Conservation (phyloP, 1,140 invertebrate species). For the Heterodera carotae region DNA sequence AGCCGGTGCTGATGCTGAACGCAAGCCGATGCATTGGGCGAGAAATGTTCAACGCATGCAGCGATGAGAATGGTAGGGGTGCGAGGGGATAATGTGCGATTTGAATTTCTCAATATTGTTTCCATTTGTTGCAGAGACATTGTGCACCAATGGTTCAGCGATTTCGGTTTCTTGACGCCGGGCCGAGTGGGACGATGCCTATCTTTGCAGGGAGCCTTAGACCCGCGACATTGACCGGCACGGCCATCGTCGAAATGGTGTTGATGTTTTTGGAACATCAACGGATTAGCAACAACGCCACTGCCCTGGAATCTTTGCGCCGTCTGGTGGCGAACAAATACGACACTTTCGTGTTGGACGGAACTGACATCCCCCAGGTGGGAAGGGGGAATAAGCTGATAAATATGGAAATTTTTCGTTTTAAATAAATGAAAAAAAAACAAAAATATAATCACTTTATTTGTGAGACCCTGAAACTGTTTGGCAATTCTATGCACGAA, state of each 20-base stretch:
- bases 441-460: too few species aligned
- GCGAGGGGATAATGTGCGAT: too few species aligned
- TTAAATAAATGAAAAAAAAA: too few species aligned
- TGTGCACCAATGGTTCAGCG: slow-evolving; percentile 67
- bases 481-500: too few species aligned
- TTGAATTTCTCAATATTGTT: too few species aligned
- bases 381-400: too few species aligned
- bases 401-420: too few species aligned
- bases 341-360: slow-evolving; percentile 45
- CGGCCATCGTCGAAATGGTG: slow-evolving; percentile 54
- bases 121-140: slow-evolving; percentile 64
- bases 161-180: slow-evolving; percentile 67
- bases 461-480: too few species aligned
- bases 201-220: slow-evolving; percentile 62
- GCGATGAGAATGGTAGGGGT: too few species aligned
- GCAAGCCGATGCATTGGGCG: slow-evolving; percentile 73
- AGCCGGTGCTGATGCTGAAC: slow-evolving; percentile 73
- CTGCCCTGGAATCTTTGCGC: slow-evolving; percentile 28
- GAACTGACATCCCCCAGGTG: slow-evolving; percentile 35
- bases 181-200: slow-evolving; percentile 65
- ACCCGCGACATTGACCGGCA: slow-evolving; percentile 49
- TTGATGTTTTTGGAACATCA: slow-evolving; percentile 42
- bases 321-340: slow-evolving; percentile 43
- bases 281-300: not conserved
- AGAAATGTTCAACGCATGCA: slow-evolving; percentile 71